phyloP scores from a whole-genome alignment of 1,140 invertebrate genomes.

The Lanistes nyassanus region DNA sequence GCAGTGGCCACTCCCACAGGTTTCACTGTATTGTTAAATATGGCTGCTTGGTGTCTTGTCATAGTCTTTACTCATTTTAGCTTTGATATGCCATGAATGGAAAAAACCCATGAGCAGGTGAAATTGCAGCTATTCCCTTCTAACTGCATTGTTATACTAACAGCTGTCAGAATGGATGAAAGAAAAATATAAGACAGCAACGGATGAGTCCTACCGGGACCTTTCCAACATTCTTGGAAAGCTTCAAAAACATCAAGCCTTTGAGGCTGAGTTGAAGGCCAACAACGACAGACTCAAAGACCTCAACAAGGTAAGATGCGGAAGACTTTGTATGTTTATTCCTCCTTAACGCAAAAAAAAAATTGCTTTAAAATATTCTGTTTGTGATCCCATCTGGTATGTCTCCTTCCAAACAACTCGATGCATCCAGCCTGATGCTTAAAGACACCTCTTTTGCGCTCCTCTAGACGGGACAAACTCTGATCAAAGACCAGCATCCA shows the following conservation, averaged over 20 bases:
- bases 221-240: slow-evolving; percentile 91
- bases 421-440: neutral
- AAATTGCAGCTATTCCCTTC: neutral
- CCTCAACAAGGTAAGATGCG: slow-evolving; percentile 78
- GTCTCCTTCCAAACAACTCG: neutral
- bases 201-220: slow-evolving; percentile 93
- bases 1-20: too few species aligned
- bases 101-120: neutral
- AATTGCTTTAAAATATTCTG: too few species aligned
- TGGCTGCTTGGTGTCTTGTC: too few species aligned
- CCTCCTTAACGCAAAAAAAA: slow-evolving; percentile 1
- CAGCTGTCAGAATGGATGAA: slow-evolving; percentile 80
- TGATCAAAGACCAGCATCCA: slow-evolving; percentile 95
- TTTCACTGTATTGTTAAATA: too few species aligned
- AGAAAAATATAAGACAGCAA: slow-evolving; percentile 90
- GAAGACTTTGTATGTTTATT: slow-evolving; percentile 63
- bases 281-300: slow-evolving; percentile 93
- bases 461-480: slow-evolving; percentile 89
- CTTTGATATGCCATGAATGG: too few species aligned
- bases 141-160: neutral
- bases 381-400: neutral
- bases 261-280: slow-evolving; percentile 92
- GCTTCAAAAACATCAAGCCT: slow-evolving; percentile 97
- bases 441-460: neutral
- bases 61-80: too few species aligned